Base-by-base conservation (phyloP, 2,113 vertebrate genomes). In the Ophthalmolycus amberensis region DNA sequence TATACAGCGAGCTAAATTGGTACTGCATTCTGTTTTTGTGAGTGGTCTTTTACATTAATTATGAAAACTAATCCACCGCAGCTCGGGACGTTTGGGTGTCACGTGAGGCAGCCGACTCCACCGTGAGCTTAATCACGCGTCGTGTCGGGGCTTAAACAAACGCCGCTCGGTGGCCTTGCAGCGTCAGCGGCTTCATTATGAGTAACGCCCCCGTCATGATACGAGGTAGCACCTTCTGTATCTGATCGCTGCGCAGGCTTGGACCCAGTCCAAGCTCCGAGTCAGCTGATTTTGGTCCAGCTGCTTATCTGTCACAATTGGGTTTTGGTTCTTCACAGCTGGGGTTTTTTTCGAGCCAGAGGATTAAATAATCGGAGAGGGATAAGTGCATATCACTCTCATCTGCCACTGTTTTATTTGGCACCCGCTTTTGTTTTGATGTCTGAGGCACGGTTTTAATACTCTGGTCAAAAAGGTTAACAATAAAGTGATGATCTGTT, bases 301-400 rank as follows among this genome's bases (percentile, higher is more conserved):
- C 70, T 48, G 77, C 79, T 92, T 90, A 92, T 92, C 89, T 85
- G 79, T 42, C 76, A 82, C 73, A 85, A 84, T 69, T 86, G 69
- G 71, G 82, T 87, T 85, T 75, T 34, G 54, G 44, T 85, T 85
- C 72, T 79, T 85, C 67, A 71, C 87, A 85, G 84, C 85, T 89
- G 88, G 88, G 68, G 79, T 89, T 32, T 88, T 77, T 32, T 88
- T 77, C 67, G 74, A 72, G 29, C 52, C 40, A 1, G 2, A n/a
- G 46, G 85, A 88, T 91, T 90, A 85, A 80, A 85, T 48, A 80
- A 84, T 74, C 62, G 71, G 44, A 72, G 59, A 22, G 34, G 56
- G 46, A 62, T 81, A 77, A 81, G 85, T 85, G 85, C 73, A 80
- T 18, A 44, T 72, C 56, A 58, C 25, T 29, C 50, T 75, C 27